Evolutionary conservation across 2,797 vertebrate species (phyloP), one percentile per base, ranked within the genome.

Genomic region (Neosalanx taihuensis): DNA sequence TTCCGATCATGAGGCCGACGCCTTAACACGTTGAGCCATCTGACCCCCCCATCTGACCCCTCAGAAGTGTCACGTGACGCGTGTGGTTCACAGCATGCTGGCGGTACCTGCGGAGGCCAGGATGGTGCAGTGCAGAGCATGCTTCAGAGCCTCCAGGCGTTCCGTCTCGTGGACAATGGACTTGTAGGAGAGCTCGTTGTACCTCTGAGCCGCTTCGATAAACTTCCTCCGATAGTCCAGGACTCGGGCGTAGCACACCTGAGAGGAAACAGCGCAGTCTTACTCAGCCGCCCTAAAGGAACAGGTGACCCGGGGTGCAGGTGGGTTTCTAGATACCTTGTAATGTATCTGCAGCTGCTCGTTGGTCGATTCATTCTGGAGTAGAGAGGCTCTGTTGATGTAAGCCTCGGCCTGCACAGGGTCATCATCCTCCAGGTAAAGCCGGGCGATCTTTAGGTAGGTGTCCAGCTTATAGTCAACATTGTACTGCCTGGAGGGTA

Each of bases 331-430:
- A 1, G 9, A 71, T 77, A 95, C 97, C 96, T 99, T 99, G 79
- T 99, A 99, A 83, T 99, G 97, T 79, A 99, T 98, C 90, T 99
- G 97, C 75, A 99, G 91, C 86, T 99, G 97, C 73, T 99, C 97
- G 20, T 98, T 99, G 51, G 97, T 98, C 46, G 97, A 99, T 76
- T 99, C 97, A 37, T 99, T 99, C 90, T 99, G 97, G 72, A 99
- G 95, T 78, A 99, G 84, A 1, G 97, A 99, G 9, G 97, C 97
- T 83, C 97, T 92, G 85, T 99, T 99, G 87, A 99, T 99, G 82
- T 98, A 99, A 13, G 97, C 97, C 84, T 99, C 97, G 0, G 97
- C 97, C 87, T 99, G 97, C 67, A 99, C 97, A 0, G 97, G 96
- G 81, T 99, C 97, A 61, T 99, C 97, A 31, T 99, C 97, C 81